Evolutionary conservation across 2,797 vertebrate genomes (phyloP).

Genomic region (Anisognathus igniventris): DNA sequence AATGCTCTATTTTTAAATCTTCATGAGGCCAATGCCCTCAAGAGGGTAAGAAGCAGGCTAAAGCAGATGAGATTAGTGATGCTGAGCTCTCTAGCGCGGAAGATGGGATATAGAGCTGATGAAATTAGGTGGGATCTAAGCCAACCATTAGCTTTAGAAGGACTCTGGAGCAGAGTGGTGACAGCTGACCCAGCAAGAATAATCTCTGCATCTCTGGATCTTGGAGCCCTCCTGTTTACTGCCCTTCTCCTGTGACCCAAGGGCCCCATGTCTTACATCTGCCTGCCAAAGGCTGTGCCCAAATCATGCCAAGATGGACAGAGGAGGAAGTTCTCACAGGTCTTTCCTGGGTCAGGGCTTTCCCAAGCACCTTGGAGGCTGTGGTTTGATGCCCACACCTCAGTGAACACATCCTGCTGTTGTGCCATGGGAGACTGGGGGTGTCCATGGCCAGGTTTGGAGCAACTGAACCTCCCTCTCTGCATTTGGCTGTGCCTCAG

Average conservation of each 20-base stretch:
- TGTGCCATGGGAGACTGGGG: too few relatives aligned
- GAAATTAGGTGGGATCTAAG: not conserved
- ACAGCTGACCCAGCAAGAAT: not conserved
- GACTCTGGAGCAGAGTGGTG: not conserved
- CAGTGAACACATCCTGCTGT: too few relatives aligned
- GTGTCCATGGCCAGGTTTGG: not conserved
- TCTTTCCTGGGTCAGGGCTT: not conserved
- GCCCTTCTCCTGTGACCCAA: not conserved
- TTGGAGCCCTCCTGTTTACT: not conserved
- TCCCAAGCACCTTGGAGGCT: not conserved
- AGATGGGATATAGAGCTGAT: not conserved
- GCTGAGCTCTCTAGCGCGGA: not conserved
- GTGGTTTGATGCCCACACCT: too few relatives aligned
- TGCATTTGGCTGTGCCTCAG: not conserved
- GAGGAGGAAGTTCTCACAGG: not conserved
- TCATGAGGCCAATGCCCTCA: not conserved
- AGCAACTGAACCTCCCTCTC: not conserved
- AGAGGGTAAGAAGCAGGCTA: not conserved
- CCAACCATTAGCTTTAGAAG: not conserved
- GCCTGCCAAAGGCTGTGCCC: not conserved
- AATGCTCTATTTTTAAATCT: constrained; percentile 16
- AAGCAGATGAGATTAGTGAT: not conserved
- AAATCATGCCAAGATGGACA: not conserved
- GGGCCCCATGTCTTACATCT: fast-evolving
- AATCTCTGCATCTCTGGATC: not conserved